phyloP scores from a whole-genome alignment of 2,113 vertebrate species.

The Syngnathus floridae region DNA sequence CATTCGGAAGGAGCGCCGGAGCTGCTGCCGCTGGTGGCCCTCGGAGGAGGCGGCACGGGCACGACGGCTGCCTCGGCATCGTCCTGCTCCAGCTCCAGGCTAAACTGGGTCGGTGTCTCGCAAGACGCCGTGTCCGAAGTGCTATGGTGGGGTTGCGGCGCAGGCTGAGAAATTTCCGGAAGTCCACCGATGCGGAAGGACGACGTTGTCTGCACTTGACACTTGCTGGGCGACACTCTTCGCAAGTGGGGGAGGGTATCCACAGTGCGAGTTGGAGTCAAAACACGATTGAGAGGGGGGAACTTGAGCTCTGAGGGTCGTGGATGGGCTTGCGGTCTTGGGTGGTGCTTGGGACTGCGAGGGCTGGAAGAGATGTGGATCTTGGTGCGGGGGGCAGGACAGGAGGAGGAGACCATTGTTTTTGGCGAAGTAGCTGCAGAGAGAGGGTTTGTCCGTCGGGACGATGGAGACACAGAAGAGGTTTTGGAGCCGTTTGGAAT shows the following conservation, averaged over 20 bases:
- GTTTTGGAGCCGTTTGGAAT: conserved; percentile 53
- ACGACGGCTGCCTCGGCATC: conserved; percentile 22
- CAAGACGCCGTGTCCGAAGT: conserved; percentile 66
- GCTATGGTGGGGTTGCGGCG: conserved; percentile 44
- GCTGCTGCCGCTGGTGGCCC: conserved; percentile 54
- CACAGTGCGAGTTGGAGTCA: conserved; percentile 79
- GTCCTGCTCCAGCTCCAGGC: conserved; percentile 66
- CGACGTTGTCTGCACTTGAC: conserved; percentile 82
- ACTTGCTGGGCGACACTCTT: conserved; percentile 84
- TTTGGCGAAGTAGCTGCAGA: conserved; percentile 55
- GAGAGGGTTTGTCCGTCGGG: conserved; percentile 50
- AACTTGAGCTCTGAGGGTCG: conserved; percentile 81
- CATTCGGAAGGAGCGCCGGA: conserved; percentile 70
- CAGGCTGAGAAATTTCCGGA: conserved; percentile 30
- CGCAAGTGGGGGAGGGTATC: conserved; percentile 84
- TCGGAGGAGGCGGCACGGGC: conserved; percentile 12
- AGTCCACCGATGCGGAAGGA: conserved; percentile 76
- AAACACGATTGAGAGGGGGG: conserved; percentile 75
- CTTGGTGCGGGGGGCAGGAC: conserved; percentile 62
- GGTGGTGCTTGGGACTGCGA: conserved; percentile 73
- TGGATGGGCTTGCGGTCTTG: conserved; percentile 34
- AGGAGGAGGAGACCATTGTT: conserved; percentile 50
- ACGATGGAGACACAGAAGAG: conserved; percentile 47
- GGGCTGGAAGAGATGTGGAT: conserved; percentile 55
- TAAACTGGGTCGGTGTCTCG: conserved; percentile 68